Percentiles rank a stretch among this genome's conserved stretches.
These are phyloP conservation scores for Criorhina ranunculi DNA, from an alignment of 2,888 invertebrate species.

Conservation along the genomic window DNA sequence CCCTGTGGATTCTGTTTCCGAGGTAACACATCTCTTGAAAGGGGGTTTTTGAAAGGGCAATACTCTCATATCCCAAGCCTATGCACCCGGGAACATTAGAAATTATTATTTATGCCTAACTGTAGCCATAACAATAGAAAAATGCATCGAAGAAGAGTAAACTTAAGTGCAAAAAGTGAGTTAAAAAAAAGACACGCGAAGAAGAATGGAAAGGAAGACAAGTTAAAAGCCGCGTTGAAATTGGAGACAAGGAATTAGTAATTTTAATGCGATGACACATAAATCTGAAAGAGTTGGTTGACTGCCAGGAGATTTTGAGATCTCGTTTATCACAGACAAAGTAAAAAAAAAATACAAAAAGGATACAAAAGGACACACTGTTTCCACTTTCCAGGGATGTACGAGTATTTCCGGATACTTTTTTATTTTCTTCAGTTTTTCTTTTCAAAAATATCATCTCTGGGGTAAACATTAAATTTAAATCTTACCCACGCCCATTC, in stretches of 20 bases:
- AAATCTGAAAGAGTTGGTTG: constrained; percentile 74
- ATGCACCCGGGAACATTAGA: constrained; percentile 43
- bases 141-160: constrained; percentile 44
- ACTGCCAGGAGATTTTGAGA: constrained; percentile 65
- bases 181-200: neutral
- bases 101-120: constrained; percentile 69
- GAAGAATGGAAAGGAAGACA: constrained; percentile 6
- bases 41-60: constrained; percentile 65
- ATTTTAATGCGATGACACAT: constrained; percentile 75
- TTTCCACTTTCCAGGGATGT: constrained; percentile 54
- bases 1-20: constrained; percentile 47
- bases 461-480: constrained; percentile 61
- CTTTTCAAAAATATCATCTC: constrained; percentile 43
- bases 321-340: constrained; percentile 65
- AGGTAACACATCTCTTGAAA: constrained; percentile 6
- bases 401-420: constrained; percentile 4
- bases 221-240: constrained; percentile 28
- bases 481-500: constrained; percentile 75
- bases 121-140: constrained; percentile 60
- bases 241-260: constrained; percentile 68
- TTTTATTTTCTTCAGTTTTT: constrained; percentile 1
- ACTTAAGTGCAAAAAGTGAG: constrained; percentile 45
- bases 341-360: constrained; percentile 26
- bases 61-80: constrained; percentile 72
- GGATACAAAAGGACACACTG: constrained; percentile 38